Base-by-base conservation (phyloP, 1,140 invertebrate genomes). In the Augochlora pura region DNA sequence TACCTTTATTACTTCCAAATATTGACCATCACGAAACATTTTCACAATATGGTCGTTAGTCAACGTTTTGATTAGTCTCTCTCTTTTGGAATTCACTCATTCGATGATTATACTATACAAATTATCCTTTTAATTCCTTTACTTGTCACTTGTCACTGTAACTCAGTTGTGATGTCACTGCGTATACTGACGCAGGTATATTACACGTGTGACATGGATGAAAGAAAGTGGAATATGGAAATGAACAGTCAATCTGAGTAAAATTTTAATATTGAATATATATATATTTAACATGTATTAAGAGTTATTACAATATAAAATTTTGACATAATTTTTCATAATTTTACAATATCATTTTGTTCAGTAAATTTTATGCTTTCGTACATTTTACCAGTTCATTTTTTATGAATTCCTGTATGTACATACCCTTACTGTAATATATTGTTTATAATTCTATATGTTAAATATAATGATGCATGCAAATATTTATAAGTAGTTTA, bases 1-100 rank as follows among this genome's bases (percentile, higher is more conserved):
- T 87, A 89, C 88, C 87, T 88, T 88, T 39, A 89, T 89, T 27
- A 89, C 83, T 81, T 89, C 88, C 68, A 89, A 60, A 73, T 89
- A 89, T n/a, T 88, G 87, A 39, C 88, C 88, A 49, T 88, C 81
- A 18, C 87, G 86, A 66, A 89, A 89, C 88, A 89, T 89, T 21
- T 57, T 81, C 64, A 52, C 42, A 49, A 64, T 60, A 23, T 52
- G 10, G 25, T 8, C 9, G 46, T 39, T 38, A 25, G 10, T 42
- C 38, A 25, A 23, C 39, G 18, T 1, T 54, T 42, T 10, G 16
- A 54, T 18, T 64, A 3, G 27, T 57, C 5, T 42, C n/a, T 67
- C 12, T 59, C n/a, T 57, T 39, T 16, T 65, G 14, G 27, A 42
- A 16, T 66, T 42, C 46, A 27, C 60, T 23, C n/a, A 39, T 69